Evolutionary conservation across 2,888 invertebrate species (phyloP).

Genomic region (Conomelus anceps): DNA sequence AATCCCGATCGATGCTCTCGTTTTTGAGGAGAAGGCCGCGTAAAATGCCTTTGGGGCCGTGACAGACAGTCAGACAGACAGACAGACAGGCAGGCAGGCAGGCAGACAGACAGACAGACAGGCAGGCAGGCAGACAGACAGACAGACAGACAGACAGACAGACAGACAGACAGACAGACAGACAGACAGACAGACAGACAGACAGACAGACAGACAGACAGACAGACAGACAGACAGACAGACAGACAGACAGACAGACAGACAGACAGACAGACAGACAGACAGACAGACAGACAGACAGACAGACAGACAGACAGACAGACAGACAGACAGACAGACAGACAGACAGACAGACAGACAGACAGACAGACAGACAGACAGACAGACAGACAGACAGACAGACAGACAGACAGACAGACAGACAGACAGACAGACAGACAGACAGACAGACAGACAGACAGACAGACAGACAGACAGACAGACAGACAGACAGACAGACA

Average conservation of each 20-base stretch:
- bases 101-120: too few relatives aligned
- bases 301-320: conserved; percentile 2
- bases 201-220: conserved; percentile 24
- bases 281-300: conserved; percentile 2
- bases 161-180: conserved; percentile 25
- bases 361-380: conserved; percentile 26
- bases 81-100: too few relatives aligned
- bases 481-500: conserved; percentile 27
- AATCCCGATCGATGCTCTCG: too few relatives aligned
- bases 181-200: conserved; percentile 25
- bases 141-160: conserved; percentile 25
- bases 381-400: conserved; percentile 29
- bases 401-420: conserved; percentile 30
- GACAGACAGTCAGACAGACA: too few relatives aligned
- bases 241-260: conserved; percentile 7
- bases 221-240: conserved; percentile 25
- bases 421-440: conserved; percentile 30
- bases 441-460: conserved; percentile 27
- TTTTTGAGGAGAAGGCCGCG: too few relatives aligned
- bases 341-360: conserved; percentile 24
- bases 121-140: too few relatives aligned
- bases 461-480: conserved; percentile 28
- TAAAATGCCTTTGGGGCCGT: too few relatives aligned
- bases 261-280: conserved; percentile 1
- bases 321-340: conserved; percentile 5